Conservation (phyloP, 2,113 vertebrate genomes). For the Columba livia region DNA sequence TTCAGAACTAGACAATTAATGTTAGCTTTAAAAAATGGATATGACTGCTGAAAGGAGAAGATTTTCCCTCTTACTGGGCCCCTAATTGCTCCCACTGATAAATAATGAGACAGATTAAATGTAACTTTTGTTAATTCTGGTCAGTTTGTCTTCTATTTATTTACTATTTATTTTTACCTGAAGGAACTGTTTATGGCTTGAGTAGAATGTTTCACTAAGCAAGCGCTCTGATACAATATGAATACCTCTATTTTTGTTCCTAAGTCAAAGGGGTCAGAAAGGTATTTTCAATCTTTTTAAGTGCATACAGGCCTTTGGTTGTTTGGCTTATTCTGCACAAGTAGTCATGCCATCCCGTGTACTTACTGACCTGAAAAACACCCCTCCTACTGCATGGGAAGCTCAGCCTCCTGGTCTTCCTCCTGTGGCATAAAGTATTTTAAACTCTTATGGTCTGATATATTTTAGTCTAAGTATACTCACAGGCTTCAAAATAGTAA, state of each 20-base stretch:
- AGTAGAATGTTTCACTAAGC: neutral
- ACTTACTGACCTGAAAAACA: neutral
- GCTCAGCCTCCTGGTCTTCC: neutral
- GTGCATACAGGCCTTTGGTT: neutral
- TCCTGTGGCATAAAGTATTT: neutral
- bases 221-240: neutral
- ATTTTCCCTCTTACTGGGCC: neutral
- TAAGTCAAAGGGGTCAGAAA: neutral
- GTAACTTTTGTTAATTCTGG: neutral
- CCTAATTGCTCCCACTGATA: neutral
- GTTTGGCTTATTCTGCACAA: neutral
- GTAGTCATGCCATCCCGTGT: neutral
- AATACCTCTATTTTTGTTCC: neutral
- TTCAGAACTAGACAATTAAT: neutral
- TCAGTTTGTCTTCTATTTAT: neutral
- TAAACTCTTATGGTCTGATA: neutral
- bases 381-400: neutral
- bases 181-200: neutral
- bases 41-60: neutral
- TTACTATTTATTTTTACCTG: neutral
- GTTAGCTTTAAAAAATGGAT: neutral
- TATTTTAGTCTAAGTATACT: constrained; percentile 8
- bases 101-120: neutral
- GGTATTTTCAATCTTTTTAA: neutral
- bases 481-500: neutral